Percentiles rank a stretch among this genome's conserved stretches.
phyloP scores from a whole-genome alignment of 2,113 vertebrate species.

The Nannobrachium achirus region DNA sequence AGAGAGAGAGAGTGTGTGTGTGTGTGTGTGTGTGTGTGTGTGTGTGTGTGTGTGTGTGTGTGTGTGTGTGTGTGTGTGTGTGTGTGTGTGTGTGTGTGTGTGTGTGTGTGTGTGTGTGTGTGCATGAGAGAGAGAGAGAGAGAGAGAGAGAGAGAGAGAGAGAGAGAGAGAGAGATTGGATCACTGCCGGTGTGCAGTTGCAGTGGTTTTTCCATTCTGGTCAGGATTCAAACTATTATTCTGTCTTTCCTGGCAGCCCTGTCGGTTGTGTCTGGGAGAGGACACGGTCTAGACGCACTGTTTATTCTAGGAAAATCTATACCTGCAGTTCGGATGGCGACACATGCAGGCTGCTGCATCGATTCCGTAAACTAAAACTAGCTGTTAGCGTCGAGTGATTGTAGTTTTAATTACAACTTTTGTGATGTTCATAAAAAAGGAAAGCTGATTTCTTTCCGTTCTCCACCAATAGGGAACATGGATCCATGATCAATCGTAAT shows the following conservation, averaged over 20 bases:
- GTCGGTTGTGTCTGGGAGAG: slow-evolving; percentile 9
- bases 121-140: too few relatives aligned
- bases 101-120: too few relatives aligned
- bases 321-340: slow-evolving; percentile 8
- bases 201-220: slow-evolving; percentile 14
- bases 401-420: not conserved
- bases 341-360: slow-evolving; percentile 3
- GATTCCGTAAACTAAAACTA: slow-evolving; percentile 10
- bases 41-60: too few relatives aligned
- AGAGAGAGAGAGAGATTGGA: not conserved
- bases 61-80: too few relatives aligned
- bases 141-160: slow-evolving; percentile 10
- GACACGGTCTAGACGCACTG: slow-evolving; percentile 37
- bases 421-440: not conserved
- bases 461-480: not conserved
- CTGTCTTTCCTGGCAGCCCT: slow-evolving; percentile 21
- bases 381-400: slow-evolving; percentile 15
- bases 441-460: not conserved
- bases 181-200: not conserved
- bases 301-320: slow-evolving; percentile 47
- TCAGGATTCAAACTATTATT: slow-evolving; percentile 29
- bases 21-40: too few relatives aligned
- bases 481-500: too few relatives aligned
- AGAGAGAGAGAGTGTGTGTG: too few relatives aligned
- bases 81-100: too few relatives aligned